Percentiles rank a stretch among this genome's conserved stretches.
These are phyloP conservation scores for Alces alces DNA, from an alignment of 2,113 vertebrate species.

Conservation along the genomic window DNA sequence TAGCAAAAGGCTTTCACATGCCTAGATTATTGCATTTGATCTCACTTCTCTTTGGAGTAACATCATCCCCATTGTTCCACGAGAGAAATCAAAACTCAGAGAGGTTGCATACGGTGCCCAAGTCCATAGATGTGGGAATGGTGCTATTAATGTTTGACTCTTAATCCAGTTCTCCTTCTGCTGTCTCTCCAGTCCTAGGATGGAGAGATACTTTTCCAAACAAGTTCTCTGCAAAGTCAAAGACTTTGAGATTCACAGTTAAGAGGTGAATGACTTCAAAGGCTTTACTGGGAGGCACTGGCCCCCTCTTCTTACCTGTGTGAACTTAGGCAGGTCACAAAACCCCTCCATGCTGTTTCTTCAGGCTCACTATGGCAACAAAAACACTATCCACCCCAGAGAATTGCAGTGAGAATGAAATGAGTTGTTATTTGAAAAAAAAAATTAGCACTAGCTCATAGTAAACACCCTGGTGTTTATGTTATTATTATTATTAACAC, in stretches of 20 bases:
- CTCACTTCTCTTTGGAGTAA: background rate
- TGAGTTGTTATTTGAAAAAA: background rate
- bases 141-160: background rate
- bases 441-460: background rate
- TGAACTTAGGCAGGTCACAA: background rate
- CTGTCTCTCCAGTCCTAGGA: background rate
- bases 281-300: rapidly evolving
- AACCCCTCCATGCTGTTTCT: background rate
- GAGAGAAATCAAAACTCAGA: background rate
- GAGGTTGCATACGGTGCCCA: background rate
- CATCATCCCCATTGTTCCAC: background rate
- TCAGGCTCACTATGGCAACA: background rate
- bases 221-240: background rate
- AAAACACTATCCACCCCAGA: background rate
- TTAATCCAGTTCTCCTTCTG: background rate
- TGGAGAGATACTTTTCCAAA: background rate
- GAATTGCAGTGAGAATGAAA: background rate
- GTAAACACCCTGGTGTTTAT: background rate
- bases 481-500: background rate
- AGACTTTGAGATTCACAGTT: background rate
- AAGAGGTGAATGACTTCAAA: too few relatives aligned
- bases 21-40: background rate
- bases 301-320: background rate
- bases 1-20: background rate
- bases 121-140: too few relatives aligned